Evolutionary conservation across 2,888 invertebrate genomes (phyloP), one percentile per base, ranked within the genome.

Genomic region (Molanna angustata): DNA sequence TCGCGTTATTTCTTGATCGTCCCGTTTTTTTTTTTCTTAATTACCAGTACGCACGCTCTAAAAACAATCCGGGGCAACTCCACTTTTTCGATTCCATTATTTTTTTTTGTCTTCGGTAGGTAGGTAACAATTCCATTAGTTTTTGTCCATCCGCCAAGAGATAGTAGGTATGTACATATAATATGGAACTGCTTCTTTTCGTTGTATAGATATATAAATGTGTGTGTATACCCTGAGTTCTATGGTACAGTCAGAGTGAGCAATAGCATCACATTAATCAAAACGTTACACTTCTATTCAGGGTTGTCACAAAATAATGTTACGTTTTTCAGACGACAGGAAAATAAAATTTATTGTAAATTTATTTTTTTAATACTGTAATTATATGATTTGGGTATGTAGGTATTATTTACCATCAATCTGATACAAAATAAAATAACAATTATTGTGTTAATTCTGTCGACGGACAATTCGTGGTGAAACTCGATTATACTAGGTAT

Each of bases 261-360:
- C 72, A 76, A 77, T 77, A 73, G 70, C 73, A 69, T 63, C 65
- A 65, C 70, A 77, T 77, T 76, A 76, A 77, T 77, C 77, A 77
- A 77, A 76, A 76, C 75, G 76, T 72, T 73, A 72, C 73, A 70
- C 68, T 72, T 73, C 68, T 67, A 65, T 76, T 74, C 68, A 73
- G 57, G 67, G 76, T 72, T 57, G 46, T 40, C 52, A 19, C 19
- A 40, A 17, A 16, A 16, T 19, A 4, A 17, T 6, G 7, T 19
- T 41, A 9, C 9, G 41, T 41, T 9, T 35, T 35, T 27, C 4
- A 7, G 27, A 27, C 27, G 27, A 4, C 27, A 27, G 4, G 11
- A 7, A 27, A 27, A 27, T 27, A 27, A 27, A 27, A 4, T 27
- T 4, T 11, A 27, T 27, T 27, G 7, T 42, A 42, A 14, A 7